A percentile compares a stretch with the other conserved stretches of the same genome.
Evolutionary conservation across 2,113 vertebrate species (phyloP).

Genomic region (Pan paniscus): DNA sequence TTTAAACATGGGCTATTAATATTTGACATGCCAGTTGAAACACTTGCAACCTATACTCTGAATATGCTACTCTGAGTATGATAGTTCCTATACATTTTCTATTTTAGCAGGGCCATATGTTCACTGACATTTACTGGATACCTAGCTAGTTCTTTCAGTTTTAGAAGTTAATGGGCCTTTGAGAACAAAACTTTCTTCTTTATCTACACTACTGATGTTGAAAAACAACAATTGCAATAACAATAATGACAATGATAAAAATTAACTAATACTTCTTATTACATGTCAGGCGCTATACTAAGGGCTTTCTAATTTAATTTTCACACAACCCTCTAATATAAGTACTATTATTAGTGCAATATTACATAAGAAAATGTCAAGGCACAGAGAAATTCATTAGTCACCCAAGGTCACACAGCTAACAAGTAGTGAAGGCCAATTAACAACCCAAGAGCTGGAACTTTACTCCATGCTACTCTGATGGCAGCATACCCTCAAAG

Average conservation of each 20-base stretch:
- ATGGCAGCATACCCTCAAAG: neutral
- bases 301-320: neutral
- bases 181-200: slow-evolving; percentile 28
- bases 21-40: slow-evolving; percentile 63
- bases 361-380: neutral
- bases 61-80: neutral
- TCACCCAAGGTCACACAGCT: neutral
- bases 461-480: neutral
- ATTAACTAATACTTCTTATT: neutral
- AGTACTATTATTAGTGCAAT: neutral
- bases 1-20: slow-evolving; percentile 69
- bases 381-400: neutral
- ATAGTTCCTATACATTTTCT: neutral
- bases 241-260: neutral
- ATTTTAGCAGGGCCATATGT: slow-evolving; percentile 25
- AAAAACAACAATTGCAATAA: slow-evolving; percentile 33
- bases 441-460: neutral
- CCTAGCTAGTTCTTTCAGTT: slow-evolving; percentile 45
- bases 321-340: neutral
- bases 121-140: slow-evolving; percentile 50
- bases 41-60: slow-evolving; percentile 31
- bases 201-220: slow-evolving; percentile 4
- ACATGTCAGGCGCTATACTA: neutral
- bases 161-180: slow-evolving; percentile 60
- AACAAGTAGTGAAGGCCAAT: neutral